Evolutionary conservation across 2,797 vertebrate genomes (phyloP), one percentile per base, ranked within the genome.

Genomic region (Artibeus jamaicensis): DNA sequence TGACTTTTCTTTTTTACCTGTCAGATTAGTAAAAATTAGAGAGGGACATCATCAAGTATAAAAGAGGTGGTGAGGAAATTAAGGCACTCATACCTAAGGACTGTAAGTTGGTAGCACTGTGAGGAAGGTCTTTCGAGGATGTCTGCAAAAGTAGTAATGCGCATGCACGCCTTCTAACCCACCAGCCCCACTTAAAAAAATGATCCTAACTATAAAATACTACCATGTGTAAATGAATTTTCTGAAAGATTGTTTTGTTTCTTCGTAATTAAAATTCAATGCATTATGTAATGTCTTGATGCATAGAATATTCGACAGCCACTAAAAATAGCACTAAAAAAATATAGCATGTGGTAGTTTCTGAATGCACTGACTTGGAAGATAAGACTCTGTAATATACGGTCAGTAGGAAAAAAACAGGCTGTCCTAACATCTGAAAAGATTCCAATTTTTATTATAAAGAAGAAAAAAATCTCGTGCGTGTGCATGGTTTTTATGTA

Each of bases 361-460:
- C 81, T 77, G 48, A 53, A 91, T 83, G 44, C 34, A 79, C 67
- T 77, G 77, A 83, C 44, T 91, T 94, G 74, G 74, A 89, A 93
- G 74, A 93, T 59, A 91, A 89, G 21, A 59, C 53, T 89, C 84
- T 94, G 7, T 76, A 83, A 44, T 21, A 67, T 74, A 46, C 59
- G 77, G 5, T 46, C 94, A 87, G 44, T 79, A 19, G 88, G 22
- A 5, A 32, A 62, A 93, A 90, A 95, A 96, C 44, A 82, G 29
- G 34, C 62, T 86, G 22, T 70, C 71, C 32, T 81, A 87, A 93
- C 9, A 79, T 79, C 37, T 83, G 39, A 91, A 95, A 89, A 86
- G 57, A 92, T 65, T 70, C 39, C 32, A 21, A 42, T 68, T 71
- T 95, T 95, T 59, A 1, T 59, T 86, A 67, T 70, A 39, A 81